phyloP scores from a whole-genome alignment of 2,113 vertebrate species.

The Mesitornis unicolor region DNA sequence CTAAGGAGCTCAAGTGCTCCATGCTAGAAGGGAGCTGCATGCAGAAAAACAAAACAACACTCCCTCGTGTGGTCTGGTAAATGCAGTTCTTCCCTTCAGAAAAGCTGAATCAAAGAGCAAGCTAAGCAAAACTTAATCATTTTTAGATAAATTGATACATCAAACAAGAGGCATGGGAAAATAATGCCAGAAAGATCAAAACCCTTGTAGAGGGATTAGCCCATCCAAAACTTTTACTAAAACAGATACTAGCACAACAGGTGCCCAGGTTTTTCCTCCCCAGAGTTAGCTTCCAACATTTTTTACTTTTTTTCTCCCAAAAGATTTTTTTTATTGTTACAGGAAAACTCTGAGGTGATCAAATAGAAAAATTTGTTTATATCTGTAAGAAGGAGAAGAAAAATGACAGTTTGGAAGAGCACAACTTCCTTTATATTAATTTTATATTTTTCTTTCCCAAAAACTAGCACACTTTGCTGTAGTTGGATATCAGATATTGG shows the following conservation, averaged over 20 bases:
- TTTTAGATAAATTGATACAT: neutral
- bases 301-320: neutral
- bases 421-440: neutral
- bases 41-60: neutral
- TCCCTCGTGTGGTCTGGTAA: slow-evolving; percentile 33
- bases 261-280: neutral
- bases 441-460: neutral
- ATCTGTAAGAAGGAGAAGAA: neutral
- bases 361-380: neutral
- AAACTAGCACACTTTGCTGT: neutral
- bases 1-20: neutral
- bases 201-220: neutral
- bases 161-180: neutral
- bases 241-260: neutral
- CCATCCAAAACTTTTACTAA: neutral
- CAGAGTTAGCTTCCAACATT: neutral
- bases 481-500: neutral
- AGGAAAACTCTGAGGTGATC: neutral
- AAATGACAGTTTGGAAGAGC: neutral
- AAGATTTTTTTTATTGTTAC: neutral
- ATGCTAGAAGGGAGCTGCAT: neutral
- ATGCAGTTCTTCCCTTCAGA: neutral
- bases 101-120: neutral
- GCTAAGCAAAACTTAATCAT: neutral
- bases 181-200: neutral